Evolutionary conservation across 2,888 invertebrate genomes (phyloP), one percentile per base, ranked within the genome.

Genomic region (Pyrgus malvae): DNA sequence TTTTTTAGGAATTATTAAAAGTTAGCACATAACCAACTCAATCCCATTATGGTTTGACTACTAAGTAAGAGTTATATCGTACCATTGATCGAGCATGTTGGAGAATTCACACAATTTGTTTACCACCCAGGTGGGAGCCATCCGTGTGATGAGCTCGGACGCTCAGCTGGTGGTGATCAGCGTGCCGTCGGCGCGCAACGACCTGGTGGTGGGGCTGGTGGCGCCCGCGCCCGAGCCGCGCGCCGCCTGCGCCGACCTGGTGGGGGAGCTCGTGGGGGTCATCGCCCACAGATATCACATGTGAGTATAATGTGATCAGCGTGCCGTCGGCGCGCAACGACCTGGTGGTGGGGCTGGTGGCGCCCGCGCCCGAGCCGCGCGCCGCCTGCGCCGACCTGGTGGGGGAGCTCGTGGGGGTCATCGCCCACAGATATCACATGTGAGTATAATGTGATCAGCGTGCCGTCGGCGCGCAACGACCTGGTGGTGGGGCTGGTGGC

Each of bases 151-250:
- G 71, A 95, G 97, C 23, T 96, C 96, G 3, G 92, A 92, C 55
- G 98, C 97, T 76, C 98, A 98, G 77, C 91, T 99, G 60, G 92
- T 96, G 57, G 94, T 97, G 48, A 91, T 98, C 64, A 97, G 98
- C 82, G 93, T 97, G 42, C 94, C 95, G 45, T 93, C 94, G 11
- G 96, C 96, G 53, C 78, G 81, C 67, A 98, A 98, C 81, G 98
- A 99, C 89, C 92, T 98, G 63, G 96, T 98, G 29, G 91, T 97
- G 65, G 95, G 97, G 0, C 91, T 98, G 58, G 87, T 83, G 40
- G 87, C 83, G 40, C 4, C 80, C 56, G 9, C 58, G 64, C 29
- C 65, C 63, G 65, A 19, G 51, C 51, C 37, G 69, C 23, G 37
- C 61, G 60, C 67, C 4, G 23, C 54, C 17, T 16, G 3, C n/a